phyloP scores from a whole-genome alignment of 2,113 vertebrate species.

The Polypterus bichir region DNA sequence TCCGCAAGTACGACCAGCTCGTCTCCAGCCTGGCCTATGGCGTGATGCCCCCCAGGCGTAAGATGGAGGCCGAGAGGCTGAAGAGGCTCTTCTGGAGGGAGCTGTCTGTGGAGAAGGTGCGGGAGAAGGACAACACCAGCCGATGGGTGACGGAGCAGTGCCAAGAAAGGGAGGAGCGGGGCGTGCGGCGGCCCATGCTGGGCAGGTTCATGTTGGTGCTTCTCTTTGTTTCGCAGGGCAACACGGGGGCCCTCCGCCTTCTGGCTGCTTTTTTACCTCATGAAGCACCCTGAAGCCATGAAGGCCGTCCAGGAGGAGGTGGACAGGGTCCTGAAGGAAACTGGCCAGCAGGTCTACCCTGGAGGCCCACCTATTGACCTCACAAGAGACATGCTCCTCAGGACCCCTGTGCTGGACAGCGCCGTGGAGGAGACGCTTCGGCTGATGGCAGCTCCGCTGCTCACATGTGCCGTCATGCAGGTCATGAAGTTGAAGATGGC shows the following conservation, averaged over 20 bases:
- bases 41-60: not conserved
- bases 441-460: not conserved
- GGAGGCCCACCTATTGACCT: not conserved
- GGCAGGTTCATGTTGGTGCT: slow-evolving; percentile 6
- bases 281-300: not conserved
- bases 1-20: slow-evolving; percentile 4
- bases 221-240: slow-evolving; percentile 8
- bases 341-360: not conserved
- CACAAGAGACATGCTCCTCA: slow-evolving; percentile 1
- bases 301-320: not conserved
- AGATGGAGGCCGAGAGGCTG: slow-evolving; percentile 4
- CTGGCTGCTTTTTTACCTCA: slow-evolving; percentile 4
- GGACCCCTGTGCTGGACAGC: slow-evolving; percentile 7
- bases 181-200: not conserved
- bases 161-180: not conserved
- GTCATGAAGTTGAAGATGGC: not conserved
- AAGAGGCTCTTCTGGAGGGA: not conserved
- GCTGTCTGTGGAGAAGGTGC: not conserved
- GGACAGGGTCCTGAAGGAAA: not conserved
- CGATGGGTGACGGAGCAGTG: not conserved
- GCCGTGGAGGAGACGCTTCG: slow-evolving; percentile 5
- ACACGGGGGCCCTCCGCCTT: slow-evolving; percentile 11
- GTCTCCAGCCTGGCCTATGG: not conserved
- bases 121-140: not conserved
- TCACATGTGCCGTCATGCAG: not conserved